Evolutionary conservation across 2,797 vertebrate genomes (phyloP), one percentile per base, ranked within the genome.

Genomic region (Huso huso): DNA sequence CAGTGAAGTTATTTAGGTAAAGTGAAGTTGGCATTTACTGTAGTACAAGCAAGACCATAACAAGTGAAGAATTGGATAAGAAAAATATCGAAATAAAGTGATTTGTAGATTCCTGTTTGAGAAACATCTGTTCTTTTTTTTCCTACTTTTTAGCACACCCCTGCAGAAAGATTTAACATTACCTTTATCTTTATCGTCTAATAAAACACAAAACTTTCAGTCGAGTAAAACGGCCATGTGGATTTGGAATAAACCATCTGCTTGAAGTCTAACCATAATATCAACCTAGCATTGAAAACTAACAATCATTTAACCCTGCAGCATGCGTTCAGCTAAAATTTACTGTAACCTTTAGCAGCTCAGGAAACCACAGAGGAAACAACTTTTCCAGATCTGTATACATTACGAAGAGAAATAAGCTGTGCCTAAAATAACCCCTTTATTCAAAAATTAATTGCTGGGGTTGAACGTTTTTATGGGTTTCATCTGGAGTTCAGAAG

Each of bases 231-330:
- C 48, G 12, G 49, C 10, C 8, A 12, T 62, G 57, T 67, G 49
- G 66, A 61, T 10, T 49, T 62, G 66, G 11, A 62, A 63, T 13
- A 2, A 48, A 68, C 49, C 66, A 68, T 67, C 59, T 67, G 66
- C 49, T 62, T 49, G 15, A 59, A 67, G 51, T 67, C 49, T 50
- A 49, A 50, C 12, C 50, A 49, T 65, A 50, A 15, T 50, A 49
- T 64, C 13, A 8, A 65, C 10, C 12, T 15, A 5, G 11, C 15
- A 57, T 18, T n/a, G 10, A 23, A 59, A 59, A 52, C 53, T 48
- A 49, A 66, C 11, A 49, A 13, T 23, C 18, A 10, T 10, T 23
- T 66, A 60, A 66, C 55, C 37, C 49, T 50, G n/a, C 48, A 60
- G n/a, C 49, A 61, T 67, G 37, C 12, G 49, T 57, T 59, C 13